Base-by-base conservation (phyloP, 1,140 invertebrate species). In the Drosophila seguyi region DNA sequence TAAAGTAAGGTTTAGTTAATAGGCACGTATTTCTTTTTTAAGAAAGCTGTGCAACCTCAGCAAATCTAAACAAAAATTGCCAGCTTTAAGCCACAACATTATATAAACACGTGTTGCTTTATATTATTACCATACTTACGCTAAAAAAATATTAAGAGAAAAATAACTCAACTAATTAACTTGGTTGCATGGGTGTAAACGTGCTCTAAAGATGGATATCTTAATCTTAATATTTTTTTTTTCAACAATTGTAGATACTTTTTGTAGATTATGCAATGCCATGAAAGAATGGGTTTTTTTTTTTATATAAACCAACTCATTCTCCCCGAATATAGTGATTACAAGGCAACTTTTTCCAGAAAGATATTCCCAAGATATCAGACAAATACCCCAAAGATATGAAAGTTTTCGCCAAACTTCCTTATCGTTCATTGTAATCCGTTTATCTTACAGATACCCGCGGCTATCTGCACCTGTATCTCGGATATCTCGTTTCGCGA, bases 361-460 rank as follows among this genome's bases (percentile, higher is more conserved):
- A 47, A 47, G 45, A 47, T 27, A 42, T 11, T 11, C 0, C 5
- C 6, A 42, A 20, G 18, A 20, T 20, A 20, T 47, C 20, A 6
- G 13, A 16, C 11, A 44, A 16, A 41, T 18, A 7, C n/a, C 7
- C 7, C n/a, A n/a, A 41, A 41, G 38, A 41, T 63, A 62, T 25
- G 36, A 8, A 4, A 10, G 16, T 34, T 50, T 65, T 52, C 22
- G 36, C 47, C 47, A 29, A 55, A 38, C 45, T 36, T 42, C 18
- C 62, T 69, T 67, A 68, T 68, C 65, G 65, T 63, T 63, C 27
- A 34, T 50, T 50, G 22, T 68, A 67, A 67, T 66, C 66, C 66
- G 45, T 66, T 66, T 66, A 69, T 66, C 61, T 52, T 16, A 2
- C 20, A 50, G 45, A 50, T 62, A 53, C 47, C 34, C 14, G 34